These are phyloP conservation scores for Eurois occulta DNA, from an alignment of 2,888 invertebrate species.

Conservation along the genomic window DNA sequence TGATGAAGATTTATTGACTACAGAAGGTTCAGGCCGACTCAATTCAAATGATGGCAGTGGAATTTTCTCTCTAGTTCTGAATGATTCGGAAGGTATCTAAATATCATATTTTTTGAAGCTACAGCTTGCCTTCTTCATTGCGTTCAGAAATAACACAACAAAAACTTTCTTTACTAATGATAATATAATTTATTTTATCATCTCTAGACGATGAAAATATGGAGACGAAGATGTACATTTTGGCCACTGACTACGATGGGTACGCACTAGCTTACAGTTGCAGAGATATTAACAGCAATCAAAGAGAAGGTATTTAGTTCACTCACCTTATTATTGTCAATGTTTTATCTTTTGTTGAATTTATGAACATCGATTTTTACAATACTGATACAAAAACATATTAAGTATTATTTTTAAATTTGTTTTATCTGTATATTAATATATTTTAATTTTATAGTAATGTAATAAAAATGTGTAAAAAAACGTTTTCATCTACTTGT, in stretches of 20 bases:
- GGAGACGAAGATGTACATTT: constrained; percentile 85
- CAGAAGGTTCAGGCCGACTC: constrained; percentile 77
- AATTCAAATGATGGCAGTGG: constrained; percentile 77
- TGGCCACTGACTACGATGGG: constrained; percentile 92
- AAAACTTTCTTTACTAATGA: background rate
- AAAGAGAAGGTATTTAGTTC: constrained; percentile 76
- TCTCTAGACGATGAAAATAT: constrained; percentile 5
- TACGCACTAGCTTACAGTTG: constrained; percentile 93
- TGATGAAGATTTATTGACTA: constrained; percentile 74
- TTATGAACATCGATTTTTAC: background rate
- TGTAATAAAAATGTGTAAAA: background rate
- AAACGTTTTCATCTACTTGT: constrained; percentile 36
- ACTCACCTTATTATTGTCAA: too few species aligned
- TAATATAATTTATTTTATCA: background rate
- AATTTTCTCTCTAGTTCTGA: constrained; percentile 74
- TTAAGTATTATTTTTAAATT: background rate
- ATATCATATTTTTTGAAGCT: background rate
- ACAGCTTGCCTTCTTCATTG: background rate
- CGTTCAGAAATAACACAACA: background rate
- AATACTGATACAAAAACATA: background rate
- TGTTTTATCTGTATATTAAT: background rate
- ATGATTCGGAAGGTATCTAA: constrained; percentile 69
- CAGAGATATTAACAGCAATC: constrained; percentile 74
- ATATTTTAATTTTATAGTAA: background rate
- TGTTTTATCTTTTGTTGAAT: background rate